Conservation (phyloP, 2,797 vertebrate species). For the Phataginus tricuspis region DNA sequence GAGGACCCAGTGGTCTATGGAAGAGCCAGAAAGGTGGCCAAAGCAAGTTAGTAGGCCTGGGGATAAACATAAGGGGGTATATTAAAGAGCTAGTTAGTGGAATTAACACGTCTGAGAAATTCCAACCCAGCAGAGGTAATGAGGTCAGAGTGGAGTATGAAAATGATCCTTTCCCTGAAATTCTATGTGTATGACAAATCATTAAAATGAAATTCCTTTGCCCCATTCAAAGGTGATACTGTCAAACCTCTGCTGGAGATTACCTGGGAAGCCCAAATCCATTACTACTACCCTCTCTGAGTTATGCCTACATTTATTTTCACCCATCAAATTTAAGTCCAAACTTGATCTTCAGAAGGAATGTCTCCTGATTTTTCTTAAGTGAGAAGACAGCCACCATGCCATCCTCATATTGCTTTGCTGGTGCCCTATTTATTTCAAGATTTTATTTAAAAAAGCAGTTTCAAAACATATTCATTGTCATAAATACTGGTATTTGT, state of each 20-base stretch:
- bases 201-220: not conserved
- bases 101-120: not conserved
- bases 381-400: not conserved
- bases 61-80: not conserved
- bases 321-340: not conserved
- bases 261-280: not conserved
- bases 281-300: not conserved
- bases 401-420: not conserved
- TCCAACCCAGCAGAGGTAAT: not conserved
- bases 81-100: not conserved
- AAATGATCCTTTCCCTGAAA: not conserved
- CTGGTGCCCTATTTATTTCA: not conserved
- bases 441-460: not conserved
- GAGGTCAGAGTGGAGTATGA: not conserved
- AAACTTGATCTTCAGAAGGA: not conserved
- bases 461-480: conserved; percentile 5
- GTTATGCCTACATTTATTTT: not conserved
- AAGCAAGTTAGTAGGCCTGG: not conserved
- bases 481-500: not conserved
- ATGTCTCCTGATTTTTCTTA: not conserved
- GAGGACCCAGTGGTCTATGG: not conserved
- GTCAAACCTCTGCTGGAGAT: not conserved
- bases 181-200: not conserved
- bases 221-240: not conserved
- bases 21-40: not conserved